These are phyloP conservation scores for Antheraea pernyi DNA, from an alignment of 1,140 invertebrate species.

Conservation along the genomic window DNA sequence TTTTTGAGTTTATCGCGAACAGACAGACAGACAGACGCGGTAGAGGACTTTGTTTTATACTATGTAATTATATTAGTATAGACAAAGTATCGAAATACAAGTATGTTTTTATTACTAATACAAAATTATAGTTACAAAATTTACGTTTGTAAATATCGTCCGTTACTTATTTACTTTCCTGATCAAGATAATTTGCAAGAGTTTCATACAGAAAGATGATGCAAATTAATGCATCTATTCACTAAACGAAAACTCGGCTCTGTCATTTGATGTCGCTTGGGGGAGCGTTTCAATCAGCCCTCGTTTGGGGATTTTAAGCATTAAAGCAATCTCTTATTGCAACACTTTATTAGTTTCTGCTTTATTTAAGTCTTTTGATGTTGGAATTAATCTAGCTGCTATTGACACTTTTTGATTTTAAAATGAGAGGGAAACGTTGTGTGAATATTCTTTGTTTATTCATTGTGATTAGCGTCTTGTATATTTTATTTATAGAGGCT, in stretches of 20 bases:
- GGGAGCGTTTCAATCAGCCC: conserved; percentile 70
- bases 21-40: too few species aligned
- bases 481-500: background rate
- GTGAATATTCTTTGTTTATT: conserved; percentile 1
- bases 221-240: conserved; percentile 76
- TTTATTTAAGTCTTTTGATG: conserved; percentile 73
- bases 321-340: conserved; percentile 73
- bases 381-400: conserved; percentile 59
- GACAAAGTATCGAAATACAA: too few species aligned
- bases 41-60: too few species aligned
- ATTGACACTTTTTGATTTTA: conserved; percentile 28
- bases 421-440: background rate
- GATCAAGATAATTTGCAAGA: background rate
- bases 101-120: too few species aligned
- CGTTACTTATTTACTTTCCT: background rate
- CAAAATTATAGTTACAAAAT: too few species aligned
- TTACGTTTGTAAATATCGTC: conserved; percentile 16
- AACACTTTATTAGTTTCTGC: conserved; percentile 73
- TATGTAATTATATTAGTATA: too few species aligned
- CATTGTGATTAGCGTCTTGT: background rate
- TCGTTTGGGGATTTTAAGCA: conserved; percentile 68
- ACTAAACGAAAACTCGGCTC: conserved; percentile 62
- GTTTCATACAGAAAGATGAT: conserved; percentile 57
- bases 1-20: too few species aligned
- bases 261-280: conserved; percentile 56